Evolutionary conservation across 23 tunicate genomes (phyloP), one percentile per base, ranked within the genome.

Genomic region (Clavelina lepadiformis): DNA sequence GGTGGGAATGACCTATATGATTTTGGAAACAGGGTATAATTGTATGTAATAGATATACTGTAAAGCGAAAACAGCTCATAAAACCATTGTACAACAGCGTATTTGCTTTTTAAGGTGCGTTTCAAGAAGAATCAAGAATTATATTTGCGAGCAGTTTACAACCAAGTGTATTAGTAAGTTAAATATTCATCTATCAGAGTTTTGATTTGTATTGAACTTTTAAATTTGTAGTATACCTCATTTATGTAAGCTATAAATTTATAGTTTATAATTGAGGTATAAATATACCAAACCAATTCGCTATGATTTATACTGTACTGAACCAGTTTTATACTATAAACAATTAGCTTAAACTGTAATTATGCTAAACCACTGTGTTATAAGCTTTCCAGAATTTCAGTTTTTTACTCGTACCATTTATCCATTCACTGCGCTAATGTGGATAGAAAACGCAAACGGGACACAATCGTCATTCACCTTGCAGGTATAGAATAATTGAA

Each of bases 1-100:
- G 71, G 71, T 19, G 71, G 71, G 30, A 45, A 23, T 28, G 71
- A 65, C 45, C 28, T 65, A 3, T 65, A 4, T 65, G 71, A 65
- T 28, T 65, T 41, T 27, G 71, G 71, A 44, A 65, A 65, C 71
- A 35, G 55, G 31, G 71, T 65, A 38, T 41, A 41, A 8, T n/a
- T n/a, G n/a, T n/a, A n/a, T n/a, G n/a, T n/a, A n/a, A n/a, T n/a
- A n/a, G n/a, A n/a, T n/a, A n/a, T n/a, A n/a, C n/a, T n/a, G n/a
- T n/a, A n/a, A n/a, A n/a, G n/a, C n/a, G 3, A 28, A 56, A 15
- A 28, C 15, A 15, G 5, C 61, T 28, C 29, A 5, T 18, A 1
- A 5, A 2, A 28, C 29, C 29, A 1, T 18, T 2, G 2, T 5
- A 56, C 29, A 34, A 3, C 22, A 3, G 29, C 34, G n/a, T n/a